Conservation (phyloP, 2,113 vertebrate species). For the Ibidorhyncha struthersii region DNA sequence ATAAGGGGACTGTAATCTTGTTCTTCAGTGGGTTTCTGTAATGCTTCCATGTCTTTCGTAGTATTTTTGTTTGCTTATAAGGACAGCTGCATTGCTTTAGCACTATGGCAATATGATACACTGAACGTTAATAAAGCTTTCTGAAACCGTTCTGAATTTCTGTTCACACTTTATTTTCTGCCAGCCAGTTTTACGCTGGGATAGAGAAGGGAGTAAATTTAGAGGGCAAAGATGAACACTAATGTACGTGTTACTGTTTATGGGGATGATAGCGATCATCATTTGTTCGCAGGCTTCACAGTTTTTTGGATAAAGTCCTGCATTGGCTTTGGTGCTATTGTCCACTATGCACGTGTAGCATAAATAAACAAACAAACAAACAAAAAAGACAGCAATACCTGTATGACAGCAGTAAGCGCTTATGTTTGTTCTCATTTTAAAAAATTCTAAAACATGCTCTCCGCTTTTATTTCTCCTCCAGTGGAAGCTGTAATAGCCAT, state of each 20-base stretch:
- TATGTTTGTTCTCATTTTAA: background rate
- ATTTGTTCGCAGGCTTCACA: background rate
- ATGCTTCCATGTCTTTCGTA: background rate
- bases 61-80: background rate
- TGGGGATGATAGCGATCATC: background rate
- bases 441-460: accelerated
- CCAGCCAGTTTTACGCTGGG: background rate
- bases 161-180: background rate
- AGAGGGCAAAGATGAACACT: background rate
- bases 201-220: background rate
- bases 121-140: background rate
- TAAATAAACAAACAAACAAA: background rate
- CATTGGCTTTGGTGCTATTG: background rate
- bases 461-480: background rate
- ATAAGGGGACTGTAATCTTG: background rate
- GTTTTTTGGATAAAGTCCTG: background rate
- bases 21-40: background rate
- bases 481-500: accelerated
- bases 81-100: background rate
- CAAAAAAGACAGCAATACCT: too few relatives aligned
- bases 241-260: accelerated
- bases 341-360: background rate
- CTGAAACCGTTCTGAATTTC: background rate
- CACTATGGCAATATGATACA: background rate
- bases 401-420: background rate